Percentiles rank a stretch among this genome's conserved stretches.
Evolutionary conservation across 1,140 invertebrate species (phyloP).

Genomic region (Drosophila neocordata): DNA sequence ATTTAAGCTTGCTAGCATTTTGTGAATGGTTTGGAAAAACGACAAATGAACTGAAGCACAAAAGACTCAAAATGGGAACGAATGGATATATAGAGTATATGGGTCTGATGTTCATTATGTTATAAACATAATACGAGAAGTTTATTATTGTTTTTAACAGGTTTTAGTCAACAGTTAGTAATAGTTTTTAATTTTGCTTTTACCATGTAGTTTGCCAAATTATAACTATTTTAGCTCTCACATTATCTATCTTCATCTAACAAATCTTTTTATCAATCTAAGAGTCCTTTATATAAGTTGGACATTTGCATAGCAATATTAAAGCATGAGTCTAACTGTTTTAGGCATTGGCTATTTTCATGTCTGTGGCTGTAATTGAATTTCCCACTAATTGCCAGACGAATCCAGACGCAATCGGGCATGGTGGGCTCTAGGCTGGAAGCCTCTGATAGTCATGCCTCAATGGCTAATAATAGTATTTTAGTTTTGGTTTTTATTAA

Average conservation of each 20-base stretch:
- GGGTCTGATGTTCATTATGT: not conserved
- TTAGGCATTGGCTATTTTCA: too few relatives aligned
- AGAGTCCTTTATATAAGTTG: too few relatives aligned
- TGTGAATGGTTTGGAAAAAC: slow-evolving; percentile 25
- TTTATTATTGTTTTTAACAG: too few relatives aligned
- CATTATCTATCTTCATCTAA: too few relatives aligned
- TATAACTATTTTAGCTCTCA: too few relatives aligned
- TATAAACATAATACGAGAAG: too few relatives aligned
- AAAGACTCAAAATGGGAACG: not conserved
- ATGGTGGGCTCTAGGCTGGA: slow-evolving; percentile 22
- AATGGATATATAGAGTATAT: not conserved
- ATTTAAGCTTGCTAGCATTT: slow-evolving; percentile 67
- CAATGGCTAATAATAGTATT: slow-evolving; percentile 62
- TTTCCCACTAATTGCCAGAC: not conserved
- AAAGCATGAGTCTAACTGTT: too few relatives aligned
- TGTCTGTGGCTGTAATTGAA: not conserved
- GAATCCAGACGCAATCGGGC: not conserved
- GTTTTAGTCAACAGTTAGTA: too few relatives aligned
- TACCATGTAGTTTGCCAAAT: too few relatives aligned
- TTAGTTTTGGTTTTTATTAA: slow-evolving; percentile 63
- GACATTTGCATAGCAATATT: too few relatives aligned
- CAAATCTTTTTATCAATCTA: too few relatives aligned
- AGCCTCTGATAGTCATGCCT: slow-evolving; percentile 62
- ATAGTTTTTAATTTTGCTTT: too few relatives aligned
- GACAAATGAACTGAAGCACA: slow-evolving; percentile 34